Conservation (phyloP, 1,140 invertebrate species). For the Lasioglossum albipes region DNA sequence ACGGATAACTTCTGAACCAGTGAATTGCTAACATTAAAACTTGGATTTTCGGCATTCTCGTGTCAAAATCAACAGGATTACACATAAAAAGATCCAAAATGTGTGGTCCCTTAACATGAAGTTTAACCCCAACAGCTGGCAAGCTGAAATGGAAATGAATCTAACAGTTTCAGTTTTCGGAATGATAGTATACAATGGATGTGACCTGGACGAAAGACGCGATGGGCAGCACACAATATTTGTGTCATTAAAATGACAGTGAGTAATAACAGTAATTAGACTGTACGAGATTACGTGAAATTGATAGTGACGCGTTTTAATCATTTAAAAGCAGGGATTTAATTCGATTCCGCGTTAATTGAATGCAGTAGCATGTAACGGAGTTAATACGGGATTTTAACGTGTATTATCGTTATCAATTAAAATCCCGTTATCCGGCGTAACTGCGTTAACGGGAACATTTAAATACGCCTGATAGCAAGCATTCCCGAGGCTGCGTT, state of each 20-base stretch:
- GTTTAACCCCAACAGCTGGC: no score
- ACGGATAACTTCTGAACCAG: no score
- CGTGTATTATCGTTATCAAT: constrained; percentile 41
- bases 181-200: no score
- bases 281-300: not conserved
- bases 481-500: not conserved
- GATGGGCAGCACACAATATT: not conserved
- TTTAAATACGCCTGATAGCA: constrained; percentile 32
- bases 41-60: no score
- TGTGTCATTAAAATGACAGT: not conserved
- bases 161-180: no score
- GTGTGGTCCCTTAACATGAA: no score
- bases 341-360: not conserved
- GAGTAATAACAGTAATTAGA: constrained; percentile 5
- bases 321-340: constrained; percentile 24
- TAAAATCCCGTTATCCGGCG: constrained; percentile 34
- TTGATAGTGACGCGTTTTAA: constrained; percentile 3
- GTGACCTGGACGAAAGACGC: no score
- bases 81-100: no score
- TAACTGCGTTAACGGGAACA: constrained; percentile 23
- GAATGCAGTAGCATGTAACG: constrained; percentile 19
- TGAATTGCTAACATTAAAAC: no score
- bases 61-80: no score
- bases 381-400: constrained; percentile 41
- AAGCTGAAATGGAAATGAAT: no score